A percentile compares a stretch with the other conserved stretches of the same genome.
These are phyloP conservation scores for Amblyopsis rosae DNA, from an alignment of 2,113 vertebrate genomes.

Conservation along the genomic window DNA sequence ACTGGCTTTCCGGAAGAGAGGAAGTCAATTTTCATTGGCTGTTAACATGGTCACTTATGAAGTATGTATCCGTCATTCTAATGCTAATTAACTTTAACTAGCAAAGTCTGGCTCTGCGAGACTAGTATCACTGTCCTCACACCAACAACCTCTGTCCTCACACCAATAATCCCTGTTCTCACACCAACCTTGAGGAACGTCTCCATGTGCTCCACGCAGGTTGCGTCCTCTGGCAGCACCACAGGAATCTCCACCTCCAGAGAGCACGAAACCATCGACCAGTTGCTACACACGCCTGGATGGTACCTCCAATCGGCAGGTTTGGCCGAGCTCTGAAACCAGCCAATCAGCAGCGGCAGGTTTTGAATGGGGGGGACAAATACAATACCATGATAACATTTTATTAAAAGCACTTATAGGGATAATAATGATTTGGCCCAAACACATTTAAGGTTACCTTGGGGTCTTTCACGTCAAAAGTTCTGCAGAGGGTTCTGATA, in stretches of 20 bases:
- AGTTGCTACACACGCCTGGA: slow-evolving; percentile 80
- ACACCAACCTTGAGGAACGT: slow-evolving; percentile 80
- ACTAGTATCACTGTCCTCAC: no score
- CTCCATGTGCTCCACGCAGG: slow-evolving; percentile 71
- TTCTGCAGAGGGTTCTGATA: slow-evolving; percentile 87
- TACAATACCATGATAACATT: not conserved
- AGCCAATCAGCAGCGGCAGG: not conserved
- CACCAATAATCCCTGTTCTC: no score
- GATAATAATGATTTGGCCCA: not conserved
- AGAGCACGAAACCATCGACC: slow-evolving; percentile 83
- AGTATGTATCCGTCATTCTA: no score
- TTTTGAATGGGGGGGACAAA: not conserved
- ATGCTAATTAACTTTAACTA: no score
- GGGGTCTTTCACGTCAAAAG: slow-evolving; percentile 86
- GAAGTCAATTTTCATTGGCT: no score
- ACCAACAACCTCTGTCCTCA: no score
- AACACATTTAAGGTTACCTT: slow-evolving; percentile 77
- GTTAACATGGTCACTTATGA: no score
- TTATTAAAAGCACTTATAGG: not conserved
- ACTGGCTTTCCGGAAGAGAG: no score
- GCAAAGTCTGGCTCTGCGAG: no score
- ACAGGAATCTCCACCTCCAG: slow-evolving; percentile 84
- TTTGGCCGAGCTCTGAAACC: slow-evolving; percentile 82
- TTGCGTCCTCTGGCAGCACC: slow-evolving; percentile 73
- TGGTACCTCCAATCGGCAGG: slow-evolving; percentile 97